Conservation (phyloP, 2,113 vertebrate genomes). For the Psophia crepitans region DNA sequence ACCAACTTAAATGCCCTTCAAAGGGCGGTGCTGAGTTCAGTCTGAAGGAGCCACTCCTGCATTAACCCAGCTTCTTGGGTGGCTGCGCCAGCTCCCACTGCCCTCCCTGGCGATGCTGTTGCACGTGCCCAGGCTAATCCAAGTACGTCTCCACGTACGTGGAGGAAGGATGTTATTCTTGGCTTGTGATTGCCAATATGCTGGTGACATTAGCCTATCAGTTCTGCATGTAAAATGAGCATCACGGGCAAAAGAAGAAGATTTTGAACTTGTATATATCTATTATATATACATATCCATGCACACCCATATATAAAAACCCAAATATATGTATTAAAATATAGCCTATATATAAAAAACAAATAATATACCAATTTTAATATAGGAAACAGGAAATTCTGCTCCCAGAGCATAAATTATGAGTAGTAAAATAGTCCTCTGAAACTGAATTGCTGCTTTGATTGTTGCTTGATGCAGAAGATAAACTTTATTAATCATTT, state of each 20-base stretch:
- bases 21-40: accelerated
- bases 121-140: not conserved
- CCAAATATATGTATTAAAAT: not conserved
- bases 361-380: not conserved
- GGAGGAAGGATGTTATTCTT: not conserved
- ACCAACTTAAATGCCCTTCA: not conserved
- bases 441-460: not conserved
- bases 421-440: not conserved
- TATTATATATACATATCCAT: too few species aligned
- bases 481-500: not conserved
- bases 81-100: not conserved
- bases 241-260: not conserved
- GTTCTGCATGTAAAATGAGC: not conserved
- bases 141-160: accelerated
- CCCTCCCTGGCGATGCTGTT: not conserved
- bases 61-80: not conserved
- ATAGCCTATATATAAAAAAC: not conserved
- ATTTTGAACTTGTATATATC: not conserved
- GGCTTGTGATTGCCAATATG: not conserved
- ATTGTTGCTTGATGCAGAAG: not conserved
- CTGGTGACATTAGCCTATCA: not conserved
- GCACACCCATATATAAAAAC: not conserved
- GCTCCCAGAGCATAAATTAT: not conserved
- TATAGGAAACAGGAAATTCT: not conserved
- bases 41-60: not conserved